Percentiles rank a stretch among this genome's conserved stretches.
These are phyloP conservation scores for Dolomedes plantarius DNA, from an alignment of 2,888 invertebrate species.

Conservation along the genomic window DNA sequence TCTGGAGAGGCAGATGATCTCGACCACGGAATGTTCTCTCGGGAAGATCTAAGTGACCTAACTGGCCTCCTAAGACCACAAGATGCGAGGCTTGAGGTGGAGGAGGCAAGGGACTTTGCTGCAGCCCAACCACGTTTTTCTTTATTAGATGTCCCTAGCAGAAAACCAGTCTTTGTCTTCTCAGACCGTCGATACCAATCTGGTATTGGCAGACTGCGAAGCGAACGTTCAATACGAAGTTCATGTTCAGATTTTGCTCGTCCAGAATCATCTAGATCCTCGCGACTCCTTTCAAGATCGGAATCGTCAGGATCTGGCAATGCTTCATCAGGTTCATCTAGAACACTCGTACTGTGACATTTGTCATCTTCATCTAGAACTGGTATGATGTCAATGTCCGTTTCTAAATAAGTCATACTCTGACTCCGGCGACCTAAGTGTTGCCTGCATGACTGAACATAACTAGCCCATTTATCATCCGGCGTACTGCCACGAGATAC, in stretches of 20 bases:
- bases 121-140: constrained; percentile 67
- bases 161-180: constrained; percentile 57
- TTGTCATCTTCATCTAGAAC: constrained; percentile 53
- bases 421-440: constrained; percentile 74
- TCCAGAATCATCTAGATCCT: constrained; percentile 78
- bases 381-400: constrained; percentile 69
- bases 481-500: constrained; percentile 54
- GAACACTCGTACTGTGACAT: constrained; percentile 40
- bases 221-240: constrained; percentile 91
- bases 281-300: constrained; percentile 43
- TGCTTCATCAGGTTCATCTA: constrained; percentile 41
- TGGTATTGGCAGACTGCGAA: constrained; percentile 94
- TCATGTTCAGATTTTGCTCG: constrained; percentile 87
- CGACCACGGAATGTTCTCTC: constrained; percentile 77
- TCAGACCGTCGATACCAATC: constrained; percentile 88
- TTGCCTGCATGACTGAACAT: constrained; percentile 72
- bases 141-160: constrained; percentile 33
- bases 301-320: constrained; percentile 36
- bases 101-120: constrained; percentile 61
- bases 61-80: constrained; percentile 69
- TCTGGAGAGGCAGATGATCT: constrained; percentile 78
- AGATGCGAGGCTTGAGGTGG: constrained; percentile 66
- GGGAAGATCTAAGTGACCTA: constrained; percentile 73
- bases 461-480: constrained; percentile 63
- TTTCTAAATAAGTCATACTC: constrained; percentile 71